These are phyloP conservation scores for Atherix ibis DNA, from an alignment of 2,888 invertebrate genomes.

Conservation along the genomic window DNA sequence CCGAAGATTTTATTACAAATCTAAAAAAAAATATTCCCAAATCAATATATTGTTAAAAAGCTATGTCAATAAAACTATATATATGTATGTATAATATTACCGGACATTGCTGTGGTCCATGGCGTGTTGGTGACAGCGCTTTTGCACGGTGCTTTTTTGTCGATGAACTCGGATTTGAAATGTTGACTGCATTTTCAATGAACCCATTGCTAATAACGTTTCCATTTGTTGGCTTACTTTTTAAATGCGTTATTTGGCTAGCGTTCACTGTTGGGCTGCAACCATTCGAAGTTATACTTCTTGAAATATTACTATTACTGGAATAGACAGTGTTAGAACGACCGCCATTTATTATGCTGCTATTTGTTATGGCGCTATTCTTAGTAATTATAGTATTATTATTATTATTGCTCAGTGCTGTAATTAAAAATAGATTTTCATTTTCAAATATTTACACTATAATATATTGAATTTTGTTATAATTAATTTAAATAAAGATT, in stretches of 20 bases:
- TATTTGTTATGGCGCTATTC: slow-evolving; percentile 5
- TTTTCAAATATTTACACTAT: background rate
- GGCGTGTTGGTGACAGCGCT: slow-evolving; percentile 75
- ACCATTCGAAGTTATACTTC: slow-evolving; percentile 3
- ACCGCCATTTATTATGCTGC: slow-evolving; percentile 12
- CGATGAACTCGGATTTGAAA: slow-evolving; percentile 18
- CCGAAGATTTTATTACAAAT: slow-evolving; percentile 93
- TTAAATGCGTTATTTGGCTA: slow-evolving; percentile 5
- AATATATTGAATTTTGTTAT: background rate
- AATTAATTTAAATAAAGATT: too few relatives aligned
- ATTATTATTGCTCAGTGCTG: slow-evolving; percentile 12
- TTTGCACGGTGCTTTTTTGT: slow-evolving; percentile 63
- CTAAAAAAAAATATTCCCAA: slow-evolving; percentile 45
- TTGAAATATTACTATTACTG: slow-evolving; percentile 8
- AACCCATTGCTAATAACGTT: slow-evolving; percentile 8
- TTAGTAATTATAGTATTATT: slow-evolving; percentile 4
- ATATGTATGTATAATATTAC: too few relatives aligned
- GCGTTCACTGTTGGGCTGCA: slow-evolving; percentile 4
- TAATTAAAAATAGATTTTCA: slow-evolving; percentile 1
- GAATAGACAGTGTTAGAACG: slow-evolving; percentile 10
- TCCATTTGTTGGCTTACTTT: slow-evolving; percentile 14
- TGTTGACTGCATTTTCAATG: slow-evolving; percentile 13
- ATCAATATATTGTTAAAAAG: too few relatives aligned
- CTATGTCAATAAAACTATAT: too few relatives aligned
- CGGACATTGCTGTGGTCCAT: slow-evolving; percentile 85